These are phyloP conservation scores for Neria commutata DNA, from an alignment of 2,888 invertebrate genomes.

Conservation along the genomic window DNA sequence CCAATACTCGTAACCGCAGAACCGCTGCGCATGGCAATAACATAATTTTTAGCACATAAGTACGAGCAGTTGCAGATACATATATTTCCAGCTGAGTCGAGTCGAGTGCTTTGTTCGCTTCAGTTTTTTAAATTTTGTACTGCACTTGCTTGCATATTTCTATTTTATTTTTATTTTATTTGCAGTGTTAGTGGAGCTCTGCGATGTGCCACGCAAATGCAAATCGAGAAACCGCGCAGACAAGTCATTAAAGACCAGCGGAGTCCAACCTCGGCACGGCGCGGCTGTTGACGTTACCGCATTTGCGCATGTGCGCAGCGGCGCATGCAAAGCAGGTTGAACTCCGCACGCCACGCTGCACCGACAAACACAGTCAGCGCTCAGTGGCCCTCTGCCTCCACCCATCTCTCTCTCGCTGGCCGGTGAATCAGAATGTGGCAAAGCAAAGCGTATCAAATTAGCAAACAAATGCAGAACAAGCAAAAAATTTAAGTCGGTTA, in stretches of 20 bases:
- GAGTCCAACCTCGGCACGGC: not conserved
- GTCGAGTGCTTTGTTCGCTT: too few relatives aligned
- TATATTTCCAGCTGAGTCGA: too few relatives aligned
- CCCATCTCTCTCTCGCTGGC: not conserved
- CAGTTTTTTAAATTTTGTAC: too few relatives aligned
- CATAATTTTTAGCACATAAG: not conserved
- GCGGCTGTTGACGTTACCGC: not conserved
- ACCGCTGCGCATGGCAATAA: not conserved
- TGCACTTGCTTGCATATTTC: too few relatives aligned
- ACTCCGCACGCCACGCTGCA: not conserved
- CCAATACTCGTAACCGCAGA: too few relatives aligned
- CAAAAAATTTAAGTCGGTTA: too few relatives aligned
- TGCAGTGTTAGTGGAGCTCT: not conserved
- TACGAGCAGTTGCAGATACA: too few relatives aligned
- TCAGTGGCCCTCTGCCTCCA: too few relatives aligned
- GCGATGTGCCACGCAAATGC: slow-evolving; percentile 3
- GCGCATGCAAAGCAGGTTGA: slow-evolving; percentile 18
- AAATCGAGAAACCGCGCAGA: not conserved
- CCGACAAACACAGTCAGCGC: slow-evolving; percentile 1
- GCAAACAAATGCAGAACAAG: not conserved
- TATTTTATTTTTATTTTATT: too few relatives aligned
- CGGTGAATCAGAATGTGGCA: not conserved
- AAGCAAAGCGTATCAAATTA: not conserved
- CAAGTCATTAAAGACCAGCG: slow-evolving; percentile 5
- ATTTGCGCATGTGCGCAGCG: slow-evolving; percentile 2